phyloP scores from a whole-genome alignment of 2,888 invertebrate species.

The Caenorhabditis virilis region DNA sequence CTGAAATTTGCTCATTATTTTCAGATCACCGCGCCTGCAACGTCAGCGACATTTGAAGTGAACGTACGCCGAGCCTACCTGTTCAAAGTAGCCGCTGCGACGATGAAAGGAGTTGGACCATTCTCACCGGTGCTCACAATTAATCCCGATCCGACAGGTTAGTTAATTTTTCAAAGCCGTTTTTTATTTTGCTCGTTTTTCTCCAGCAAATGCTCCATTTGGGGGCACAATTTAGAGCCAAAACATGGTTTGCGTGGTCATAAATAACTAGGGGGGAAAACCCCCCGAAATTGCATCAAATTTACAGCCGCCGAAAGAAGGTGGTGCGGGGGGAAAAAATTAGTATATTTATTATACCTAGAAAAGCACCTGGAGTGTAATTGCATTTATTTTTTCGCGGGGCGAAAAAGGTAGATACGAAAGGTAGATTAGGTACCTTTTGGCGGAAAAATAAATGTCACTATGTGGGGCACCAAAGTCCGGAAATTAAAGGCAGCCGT shows the following conservation, averaged over 20 bases:
- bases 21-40: constrained; percentile 53
- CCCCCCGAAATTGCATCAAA: no score
- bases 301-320: no score
- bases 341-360: no score
- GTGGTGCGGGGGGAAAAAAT: no score
- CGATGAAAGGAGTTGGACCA: constrained; percentile 93
- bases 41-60: constrained; percentile 55
- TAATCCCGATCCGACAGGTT: constrained; percentile 58
- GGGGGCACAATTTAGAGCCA: background rate
- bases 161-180: constrained; percentile 14
- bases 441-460: no score
- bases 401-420: no score
- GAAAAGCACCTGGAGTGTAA: no score
- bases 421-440: no score
- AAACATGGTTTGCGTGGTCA: no score
- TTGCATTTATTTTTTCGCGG: no score
- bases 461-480: no score
- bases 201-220: background rate
- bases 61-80: constrained; percentile 58
- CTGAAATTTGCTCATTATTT: constrained; percentile 4
- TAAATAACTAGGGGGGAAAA: background rate
- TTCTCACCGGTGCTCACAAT: constrained; percentile 70
- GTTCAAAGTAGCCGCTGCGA: constrained; percentile 94
- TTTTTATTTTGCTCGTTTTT: background rate
- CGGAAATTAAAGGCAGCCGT: no score